These are phyloP conservation scores for Eilema depressum DNA, from an alignment of 2,888 invertebrate genomes.

Conservation along the genomic window DNA sequence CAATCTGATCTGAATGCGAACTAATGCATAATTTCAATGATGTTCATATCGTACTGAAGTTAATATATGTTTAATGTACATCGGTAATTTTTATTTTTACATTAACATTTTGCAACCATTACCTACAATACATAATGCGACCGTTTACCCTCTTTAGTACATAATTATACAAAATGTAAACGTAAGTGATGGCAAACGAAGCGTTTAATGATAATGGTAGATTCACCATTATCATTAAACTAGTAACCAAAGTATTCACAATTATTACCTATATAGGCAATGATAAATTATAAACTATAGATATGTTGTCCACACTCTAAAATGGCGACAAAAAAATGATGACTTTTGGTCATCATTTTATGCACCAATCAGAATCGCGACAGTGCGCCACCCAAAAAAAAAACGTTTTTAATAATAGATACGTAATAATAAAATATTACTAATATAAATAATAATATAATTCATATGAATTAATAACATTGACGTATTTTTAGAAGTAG, in stretches of 20 bases:
- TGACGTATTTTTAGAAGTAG: too few species aligned
- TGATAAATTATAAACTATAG: too few species aligned
- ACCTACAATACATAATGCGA: background rate
- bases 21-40: background rate
- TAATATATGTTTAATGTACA: background rate
- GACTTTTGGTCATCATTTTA: too few species aligned
- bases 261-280: background rate
- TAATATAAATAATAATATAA: too few species aligned
- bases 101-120: background rate
- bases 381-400: too few species aligned
- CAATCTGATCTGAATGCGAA: slow-evolving; percentile 1
- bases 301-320: too few species aligned
- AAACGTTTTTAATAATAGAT: too few species aligned
- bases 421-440: too few species aligned
- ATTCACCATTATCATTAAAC: too few species aligned
- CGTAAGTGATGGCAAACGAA: background rate
- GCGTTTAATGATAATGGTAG: background rate
- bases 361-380: too few species aligned
- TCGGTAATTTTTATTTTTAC: slow-evolving; percentile 1
- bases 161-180: background rate
- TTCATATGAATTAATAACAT: too few species aligned
- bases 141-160: background rate
- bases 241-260: background rate
- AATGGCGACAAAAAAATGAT: too few species aligned
- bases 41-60: background rate